These are phyloP conservation scores for Copidosoma floridanum DNA, from an alignment of 1,140 invertebrate species.

Conservation along the genomic window DNA sequence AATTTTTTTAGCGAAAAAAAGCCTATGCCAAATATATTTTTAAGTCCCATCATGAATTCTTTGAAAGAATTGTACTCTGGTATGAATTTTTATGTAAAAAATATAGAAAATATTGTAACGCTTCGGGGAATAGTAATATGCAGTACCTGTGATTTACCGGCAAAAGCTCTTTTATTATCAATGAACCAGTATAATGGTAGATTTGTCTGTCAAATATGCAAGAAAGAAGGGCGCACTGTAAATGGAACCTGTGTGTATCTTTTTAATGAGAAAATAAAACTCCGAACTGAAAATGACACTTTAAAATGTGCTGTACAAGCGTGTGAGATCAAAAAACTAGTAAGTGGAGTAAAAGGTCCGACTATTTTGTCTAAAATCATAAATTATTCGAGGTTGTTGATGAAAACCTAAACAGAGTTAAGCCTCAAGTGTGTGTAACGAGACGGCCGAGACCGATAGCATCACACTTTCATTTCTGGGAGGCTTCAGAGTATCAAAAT, in stretches of 20 bases:
- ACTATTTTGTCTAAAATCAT: constrained; percentile 7
- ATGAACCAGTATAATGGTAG: constrained; percentile 7
- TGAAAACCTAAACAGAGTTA: constrained; percentile 1
- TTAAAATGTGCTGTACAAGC: not conserved
- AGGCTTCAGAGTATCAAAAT: constrained; percentile 26
- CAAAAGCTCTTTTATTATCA: constrained; percentile 20
- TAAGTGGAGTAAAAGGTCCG: constrained; percentile 5
- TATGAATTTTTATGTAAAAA: not conserved
- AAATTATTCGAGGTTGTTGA: constrained; percentile 18
- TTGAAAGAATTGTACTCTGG: not conserved
- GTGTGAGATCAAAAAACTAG: not conserved
- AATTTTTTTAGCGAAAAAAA: constrained; percentile 22
- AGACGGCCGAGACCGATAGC: constrained; percentile 13
- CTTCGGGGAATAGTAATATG: constrained; percentile 22
- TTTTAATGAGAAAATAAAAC: not conserved
- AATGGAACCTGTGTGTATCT: not conserved
- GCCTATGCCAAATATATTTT: constrained; percentile 22
- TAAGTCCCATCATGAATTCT: not conserved
- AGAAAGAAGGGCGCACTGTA: not conserved
- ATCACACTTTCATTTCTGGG: constrained; percentile 18
- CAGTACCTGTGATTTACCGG: constrained; percentile 22
- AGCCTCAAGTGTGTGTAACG: constrained; percentile 26
- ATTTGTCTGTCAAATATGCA: not conserved
- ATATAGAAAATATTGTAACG: not conserved
- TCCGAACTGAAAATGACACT: not conserved